A percentile compares a stretch with the other conserved stretches of the same genome.
Conservation (phyloP, 2,888 invertebrate genomes). For the Malachius bipustulatus region DNA sequence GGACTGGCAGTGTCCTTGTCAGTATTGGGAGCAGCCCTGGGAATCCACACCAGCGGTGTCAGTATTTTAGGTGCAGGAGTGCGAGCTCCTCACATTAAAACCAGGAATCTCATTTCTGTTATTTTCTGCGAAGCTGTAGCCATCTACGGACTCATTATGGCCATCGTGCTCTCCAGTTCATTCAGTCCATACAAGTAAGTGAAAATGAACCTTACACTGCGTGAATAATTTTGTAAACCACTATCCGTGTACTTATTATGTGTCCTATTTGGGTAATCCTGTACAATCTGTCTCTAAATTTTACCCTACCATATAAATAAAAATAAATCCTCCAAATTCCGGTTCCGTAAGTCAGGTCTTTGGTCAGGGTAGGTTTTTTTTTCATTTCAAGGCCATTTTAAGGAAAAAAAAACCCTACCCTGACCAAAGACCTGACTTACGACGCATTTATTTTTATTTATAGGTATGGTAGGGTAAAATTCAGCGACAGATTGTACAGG, state of each 20-base stretch:
- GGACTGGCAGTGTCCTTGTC: conserved; percentile 83
- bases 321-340: too few species aligned
- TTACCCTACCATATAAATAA: too few species aligned
- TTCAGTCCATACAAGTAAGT: conserved; percentile 50
- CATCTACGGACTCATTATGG: conserved; percentile 94
- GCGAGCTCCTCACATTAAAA: conserved; percentile 92
- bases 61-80: conserved; percentile 94
- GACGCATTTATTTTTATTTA: too few species aligned
- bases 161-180: conserved; percentile 82
- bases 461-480: too few species aligned
- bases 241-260: not conserved
- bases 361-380: too few species aligned
- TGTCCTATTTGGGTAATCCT: too few species aligned
- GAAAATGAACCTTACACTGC: conserved; percentile 1
- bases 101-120: conserved; percentile 95
- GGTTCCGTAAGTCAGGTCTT: too few species aligned
- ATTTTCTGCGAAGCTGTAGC: conserved; percentile 99
- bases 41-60: conserved; percentile 87
- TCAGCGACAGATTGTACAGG: too few species aligned
- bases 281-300: too few species aligned
- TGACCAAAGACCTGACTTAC: too few species aligned
- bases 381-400: too few species aligned
- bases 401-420: too few species aligned
- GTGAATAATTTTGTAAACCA: not conserved
- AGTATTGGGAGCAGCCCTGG: conserved; percentile 92